A percentile compares a stretch with the other conserved stretches of the same genome.
Conservation (phyloP, 1,140 invertebrate species). For the Sycophila sp. region DNA sequence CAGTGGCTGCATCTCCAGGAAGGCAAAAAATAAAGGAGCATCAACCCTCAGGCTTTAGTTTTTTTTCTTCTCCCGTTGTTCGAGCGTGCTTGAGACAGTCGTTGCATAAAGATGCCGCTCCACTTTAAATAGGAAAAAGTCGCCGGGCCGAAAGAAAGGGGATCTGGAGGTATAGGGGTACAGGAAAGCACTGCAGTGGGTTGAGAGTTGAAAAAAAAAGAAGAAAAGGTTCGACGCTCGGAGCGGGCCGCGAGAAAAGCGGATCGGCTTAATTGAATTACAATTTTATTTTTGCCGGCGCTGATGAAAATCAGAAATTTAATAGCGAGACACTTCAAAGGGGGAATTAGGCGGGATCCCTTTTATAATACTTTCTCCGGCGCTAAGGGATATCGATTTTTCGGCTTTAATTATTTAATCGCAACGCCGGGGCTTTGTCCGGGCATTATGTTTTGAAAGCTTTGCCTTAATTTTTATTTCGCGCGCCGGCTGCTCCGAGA, state of each 20-base stretch:
- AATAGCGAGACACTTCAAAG: neutral
- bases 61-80: neutral
- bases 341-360: neutral
- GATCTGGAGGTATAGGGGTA: no score
- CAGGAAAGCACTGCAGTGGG: no score
- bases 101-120: slow-evolving; percentile 8
- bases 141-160: neutral
- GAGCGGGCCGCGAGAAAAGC: neutral
- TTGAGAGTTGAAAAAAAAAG: no score
- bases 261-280: neutral
- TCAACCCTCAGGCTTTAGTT: no score
- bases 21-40: no score
- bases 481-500: no score
- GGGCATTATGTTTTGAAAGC: neutral
- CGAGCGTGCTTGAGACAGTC: neutral
- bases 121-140: neutral
- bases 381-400: neutral
- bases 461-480: neutral
- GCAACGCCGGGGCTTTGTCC: neutral
- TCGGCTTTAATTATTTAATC: neutral
- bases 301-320: neutral
- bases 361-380: neutral
- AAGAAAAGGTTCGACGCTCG: no score
- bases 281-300: neutral
- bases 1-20: no score